A percentile compares a stretch with the other conserved stretches of the same genome.
Conservation (phyloP, 2,888 invertebrate genomes). For the Platypus cylindrus region DNA sequence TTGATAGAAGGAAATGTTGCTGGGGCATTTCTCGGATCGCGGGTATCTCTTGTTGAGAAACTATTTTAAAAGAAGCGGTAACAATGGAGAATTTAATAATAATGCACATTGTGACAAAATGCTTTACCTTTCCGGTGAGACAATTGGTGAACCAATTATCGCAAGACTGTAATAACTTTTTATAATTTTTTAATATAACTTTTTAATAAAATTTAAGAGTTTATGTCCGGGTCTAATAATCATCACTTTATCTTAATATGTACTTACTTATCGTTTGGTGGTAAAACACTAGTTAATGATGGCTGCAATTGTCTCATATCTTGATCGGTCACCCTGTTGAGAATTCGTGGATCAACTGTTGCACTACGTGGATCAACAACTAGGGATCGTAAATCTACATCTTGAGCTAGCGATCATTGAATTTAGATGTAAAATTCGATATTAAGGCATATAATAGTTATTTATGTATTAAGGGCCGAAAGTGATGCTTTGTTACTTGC, state of each 20-base stretch:
- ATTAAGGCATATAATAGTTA: too few species aligned
- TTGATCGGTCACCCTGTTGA: slow-evolving; percentile 50
- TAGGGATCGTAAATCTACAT: slow-evolving; percentile 45
- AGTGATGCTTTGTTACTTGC: too few species aligned
- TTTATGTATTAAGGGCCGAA: too few species aligned
- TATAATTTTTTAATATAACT: background rate
- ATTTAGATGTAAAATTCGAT: too few species aligned
- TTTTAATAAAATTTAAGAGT: too few species aligned
- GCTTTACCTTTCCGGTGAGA: slow-evolving; percentile 20
- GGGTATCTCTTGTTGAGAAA: slow-evolving; percentile 19
- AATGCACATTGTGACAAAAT: background rate
- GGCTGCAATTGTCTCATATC: slow-evolving; percentile 56
- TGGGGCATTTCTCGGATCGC: slow-evolving; percentile 21
- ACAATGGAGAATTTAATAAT: slow-evolving; percentile 2
- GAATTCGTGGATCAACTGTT: slow-evolving; percentile 37
- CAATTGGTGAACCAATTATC: too few species aligned
- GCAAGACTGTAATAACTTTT: too few species aligned
- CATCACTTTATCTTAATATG: background rate
- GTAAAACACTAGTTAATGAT: slow-evolving; percentile 23
- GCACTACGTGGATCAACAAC: slow-evolving; percentile 35
- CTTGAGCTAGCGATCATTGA: slow-evolving; percentile 40
- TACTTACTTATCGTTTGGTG: slow-evolving; percentile 33
- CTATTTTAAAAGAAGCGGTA: slow-evolving; percentile 17
- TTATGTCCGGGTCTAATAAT: too few species aligned
- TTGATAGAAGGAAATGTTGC: slow-evolving; percentile 41